phyloP scores from a whole-genome alignment of 2,113 vertebrate species.

The Smithornis capensis region DNA sequence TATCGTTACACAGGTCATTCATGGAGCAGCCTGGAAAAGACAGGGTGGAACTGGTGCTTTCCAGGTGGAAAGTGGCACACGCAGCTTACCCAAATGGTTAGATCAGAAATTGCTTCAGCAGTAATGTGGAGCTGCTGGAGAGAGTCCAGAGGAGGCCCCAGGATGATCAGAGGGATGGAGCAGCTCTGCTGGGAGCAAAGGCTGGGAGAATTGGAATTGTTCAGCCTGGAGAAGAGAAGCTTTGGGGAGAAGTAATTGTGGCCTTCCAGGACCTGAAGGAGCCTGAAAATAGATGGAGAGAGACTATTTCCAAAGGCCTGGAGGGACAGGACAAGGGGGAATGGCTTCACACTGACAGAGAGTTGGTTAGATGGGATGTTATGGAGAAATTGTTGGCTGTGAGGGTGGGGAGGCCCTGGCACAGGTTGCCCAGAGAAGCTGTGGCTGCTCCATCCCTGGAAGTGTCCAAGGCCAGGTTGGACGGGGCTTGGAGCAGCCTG shows the following conservation, averaged over 20 bases:
- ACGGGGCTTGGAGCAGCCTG: neutral
- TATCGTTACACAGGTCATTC: neutral
- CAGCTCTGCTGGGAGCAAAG: neutral
- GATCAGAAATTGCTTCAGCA: neutral
- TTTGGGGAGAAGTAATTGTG: neutral
- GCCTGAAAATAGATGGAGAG: neutral
- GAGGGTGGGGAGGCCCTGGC: neutral
- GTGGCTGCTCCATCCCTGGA: neutral
- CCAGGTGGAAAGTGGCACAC: fast-evolving
- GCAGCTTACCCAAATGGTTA: neutral
- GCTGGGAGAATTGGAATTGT: neutral
- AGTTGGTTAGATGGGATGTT: neutral
- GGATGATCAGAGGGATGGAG: neutral
- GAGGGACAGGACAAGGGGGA: fast-evolving
- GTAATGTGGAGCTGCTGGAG: neutral
- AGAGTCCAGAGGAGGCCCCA: neutral
- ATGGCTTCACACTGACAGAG: neutral
- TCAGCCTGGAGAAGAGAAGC: neutral
- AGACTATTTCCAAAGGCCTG: neutral
- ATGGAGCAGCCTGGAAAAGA: neutral
- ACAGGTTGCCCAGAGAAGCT: neutral
- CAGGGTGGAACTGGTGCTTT: no score
- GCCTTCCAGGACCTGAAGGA: neutral
- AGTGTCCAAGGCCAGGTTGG: neutral
- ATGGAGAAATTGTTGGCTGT: neutral